These are phyloP conservation scores for Laticauda colubrina DNA, from an alignment of 2,113 vertebrate species.

Conservation along the genomic window DNA sequence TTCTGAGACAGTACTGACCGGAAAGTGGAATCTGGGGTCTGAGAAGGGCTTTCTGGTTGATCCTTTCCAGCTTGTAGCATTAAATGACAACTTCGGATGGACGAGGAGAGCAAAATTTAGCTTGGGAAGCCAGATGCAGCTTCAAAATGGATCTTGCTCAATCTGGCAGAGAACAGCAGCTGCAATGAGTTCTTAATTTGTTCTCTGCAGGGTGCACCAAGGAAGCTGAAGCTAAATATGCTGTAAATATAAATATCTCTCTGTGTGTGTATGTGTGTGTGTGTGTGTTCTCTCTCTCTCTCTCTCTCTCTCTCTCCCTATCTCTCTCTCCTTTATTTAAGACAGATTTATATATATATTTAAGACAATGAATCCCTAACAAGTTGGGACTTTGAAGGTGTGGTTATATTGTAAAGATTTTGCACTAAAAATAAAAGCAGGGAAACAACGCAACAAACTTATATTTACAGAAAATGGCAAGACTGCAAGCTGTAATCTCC, in stretches of 20 bases:
- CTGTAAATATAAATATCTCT: not conserved
- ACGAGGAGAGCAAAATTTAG: constrained; percentile 48
- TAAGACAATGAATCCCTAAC: not conserved
- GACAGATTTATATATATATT: not conserved
- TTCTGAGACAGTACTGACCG: not conserved
- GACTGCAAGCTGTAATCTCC: not conserved
- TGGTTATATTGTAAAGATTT: not conserved
- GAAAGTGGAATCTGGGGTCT: not conserved
- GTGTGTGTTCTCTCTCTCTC: not conserved
- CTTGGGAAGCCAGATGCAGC: constrained; percentile 39
- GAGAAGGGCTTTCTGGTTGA: not conserved
- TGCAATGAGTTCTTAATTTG: not conserved
- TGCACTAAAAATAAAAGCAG: not conserved
- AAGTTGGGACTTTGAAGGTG: not conserved
- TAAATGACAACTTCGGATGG: not conserved
- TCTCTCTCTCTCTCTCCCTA: too few species aligned
- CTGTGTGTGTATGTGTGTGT: not conserved
- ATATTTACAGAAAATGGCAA: not conserved
- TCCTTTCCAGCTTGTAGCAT: not conserved
- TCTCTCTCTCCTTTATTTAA: not conserved
- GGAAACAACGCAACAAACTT: not conserved
- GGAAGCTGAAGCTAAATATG: not conserved
- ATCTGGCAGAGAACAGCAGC: constrained; percentile 10
- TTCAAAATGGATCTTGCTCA: constrained; percentile 38
- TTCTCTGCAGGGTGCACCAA: not conserved